Conservation (phyloP, 2,797 vertebrate species). For the Smutsia gigantea region DNA sequence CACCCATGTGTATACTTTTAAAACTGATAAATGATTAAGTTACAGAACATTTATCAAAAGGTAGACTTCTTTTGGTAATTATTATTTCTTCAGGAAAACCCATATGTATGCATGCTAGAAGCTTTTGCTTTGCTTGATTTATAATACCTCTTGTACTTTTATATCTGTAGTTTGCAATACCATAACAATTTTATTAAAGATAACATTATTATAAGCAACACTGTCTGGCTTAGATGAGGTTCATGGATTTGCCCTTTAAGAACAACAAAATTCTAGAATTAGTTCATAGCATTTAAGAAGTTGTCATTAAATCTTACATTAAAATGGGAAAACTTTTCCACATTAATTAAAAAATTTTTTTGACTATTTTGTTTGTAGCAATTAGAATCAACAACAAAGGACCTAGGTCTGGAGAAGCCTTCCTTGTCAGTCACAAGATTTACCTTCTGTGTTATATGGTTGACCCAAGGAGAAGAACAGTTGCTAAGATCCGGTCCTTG, state of each 20-base stretch:
- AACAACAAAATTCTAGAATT: constrained; percentile 40
- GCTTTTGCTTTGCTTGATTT: constrained; percentile 22
- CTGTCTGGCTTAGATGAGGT: neutral
- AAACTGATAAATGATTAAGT: constrained; percentile 82
- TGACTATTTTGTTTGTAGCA: neutral
- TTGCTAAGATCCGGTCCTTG: constrained; percentile 98
- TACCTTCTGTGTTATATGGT: constrained; percentile 97
- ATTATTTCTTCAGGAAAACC: constrained; percentile 55
- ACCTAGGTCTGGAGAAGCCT: neutral
- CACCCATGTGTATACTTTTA: constrained; percentile 81
- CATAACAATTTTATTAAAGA: constrained; percentile 45
- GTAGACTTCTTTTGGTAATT: constrained; percentile 52
- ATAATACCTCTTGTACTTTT: constrained; percentile 21
- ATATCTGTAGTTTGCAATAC: constrained; percentile 13
- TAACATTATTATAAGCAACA: constrained; percentile 48
- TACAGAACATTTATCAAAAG: constrained; percentile 81
- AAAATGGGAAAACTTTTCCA: neutral
- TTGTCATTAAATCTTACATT: neutral
- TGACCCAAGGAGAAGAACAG: constrained; percentile 98
- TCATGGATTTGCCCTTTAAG: constrained; percentile 27
- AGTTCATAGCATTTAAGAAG: neutral
- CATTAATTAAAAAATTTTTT: neutral
- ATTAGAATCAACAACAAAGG: neutral
- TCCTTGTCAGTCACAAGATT: constrained; percentile 52
- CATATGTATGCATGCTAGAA: neutral